These are phyloP conservation scores for Pocillopora grandis DNA, from an alignment of 92 coral and sea anemone genomes.

Conservation along the genomic window DNA sequence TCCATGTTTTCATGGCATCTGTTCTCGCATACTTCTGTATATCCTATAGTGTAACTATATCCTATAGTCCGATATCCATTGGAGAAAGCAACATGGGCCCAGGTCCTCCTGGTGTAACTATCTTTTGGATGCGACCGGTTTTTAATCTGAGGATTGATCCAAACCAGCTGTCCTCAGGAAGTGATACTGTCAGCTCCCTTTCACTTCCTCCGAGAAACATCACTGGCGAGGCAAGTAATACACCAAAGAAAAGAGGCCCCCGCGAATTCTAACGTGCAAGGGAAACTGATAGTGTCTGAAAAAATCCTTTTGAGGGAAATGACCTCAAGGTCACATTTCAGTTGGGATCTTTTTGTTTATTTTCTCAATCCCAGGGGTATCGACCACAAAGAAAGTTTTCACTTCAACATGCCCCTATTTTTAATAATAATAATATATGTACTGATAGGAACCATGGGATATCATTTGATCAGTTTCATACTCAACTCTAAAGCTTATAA, in stretches of 20 bases:
- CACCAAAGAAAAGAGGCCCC: not conserved
- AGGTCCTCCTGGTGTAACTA: not conserved
- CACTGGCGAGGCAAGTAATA: not conserved
- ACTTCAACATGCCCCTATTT: too few species aligned
- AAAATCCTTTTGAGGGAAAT: not conserved
- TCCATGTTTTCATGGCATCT: too few species aligned
- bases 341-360: too few species aligned
- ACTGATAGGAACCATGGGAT: not conserved
- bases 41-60: not conserved
- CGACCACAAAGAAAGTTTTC: too few species aligned
- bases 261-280: too few species aligned
- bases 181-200: not conserved
- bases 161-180: not conserved
- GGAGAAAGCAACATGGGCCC: not conserved
- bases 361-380: too few species aligned
- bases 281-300: not conserved
- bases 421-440: not conserved
- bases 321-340: not conserved
- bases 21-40: too few species aligned
- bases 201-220: not conserved
- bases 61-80: not conserved
- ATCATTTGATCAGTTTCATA: too few species aligned
- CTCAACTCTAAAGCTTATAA: too few species aligned
- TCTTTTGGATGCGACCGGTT: slow-evolving; percentile 1
- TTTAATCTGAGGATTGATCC: slow-evolving; percentile 19